phyloP scores from a whole-genome alignment of 2,888 invertebrate genomes.

The Leucophenga montana region DNA sequence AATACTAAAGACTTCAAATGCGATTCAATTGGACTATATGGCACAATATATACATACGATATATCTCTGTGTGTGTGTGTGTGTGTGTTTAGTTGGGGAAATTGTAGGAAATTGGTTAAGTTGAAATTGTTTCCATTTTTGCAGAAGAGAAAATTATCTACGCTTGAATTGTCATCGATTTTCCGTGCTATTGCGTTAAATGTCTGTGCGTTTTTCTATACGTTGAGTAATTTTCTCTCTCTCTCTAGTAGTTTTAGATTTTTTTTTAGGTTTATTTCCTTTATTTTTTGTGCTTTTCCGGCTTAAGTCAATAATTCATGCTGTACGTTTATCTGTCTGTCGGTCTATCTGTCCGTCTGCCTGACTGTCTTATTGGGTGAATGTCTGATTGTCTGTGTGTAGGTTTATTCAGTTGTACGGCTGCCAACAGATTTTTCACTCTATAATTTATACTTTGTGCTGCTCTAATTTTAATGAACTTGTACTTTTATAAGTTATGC shows the following conservation, averaged over 20 bases:
- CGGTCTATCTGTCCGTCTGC: not conserved
- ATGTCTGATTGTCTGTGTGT: not conserved
- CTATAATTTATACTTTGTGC: not conserved
- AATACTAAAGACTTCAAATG: not conserved
- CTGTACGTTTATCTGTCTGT: conserved; percentile 35
- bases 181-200: conserved; percentile 65
- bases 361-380: not conserved
- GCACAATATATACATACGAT: too few relatives aligned
- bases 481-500: not conserved
- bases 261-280: conserved; percentile 23
- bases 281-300: conserved; percentile 22
- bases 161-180: conserved; percentile 66
- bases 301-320: conserved; percentile 58
- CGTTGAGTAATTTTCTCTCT: conserved; percentile 9
- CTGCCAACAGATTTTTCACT: not conserved
- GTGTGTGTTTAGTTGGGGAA: conserved; percentile 45
- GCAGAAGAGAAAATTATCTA: conserved; percentile 57
- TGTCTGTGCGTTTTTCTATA: conserved; percentile 49
- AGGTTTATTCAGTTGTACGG: not conserved
- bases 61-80: not conserved
- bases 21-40: not conserved
- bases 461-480: conserved; percentile 5
- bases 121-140: conserved; percentile 61
- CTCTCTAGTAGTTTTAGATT: not conserved
- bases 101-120: conserved; percentile 66